Evolutionary conservation across 2,797 vertebrate species (phyloP).

Genomic region (Mormyrops attenuatus): DNA sequence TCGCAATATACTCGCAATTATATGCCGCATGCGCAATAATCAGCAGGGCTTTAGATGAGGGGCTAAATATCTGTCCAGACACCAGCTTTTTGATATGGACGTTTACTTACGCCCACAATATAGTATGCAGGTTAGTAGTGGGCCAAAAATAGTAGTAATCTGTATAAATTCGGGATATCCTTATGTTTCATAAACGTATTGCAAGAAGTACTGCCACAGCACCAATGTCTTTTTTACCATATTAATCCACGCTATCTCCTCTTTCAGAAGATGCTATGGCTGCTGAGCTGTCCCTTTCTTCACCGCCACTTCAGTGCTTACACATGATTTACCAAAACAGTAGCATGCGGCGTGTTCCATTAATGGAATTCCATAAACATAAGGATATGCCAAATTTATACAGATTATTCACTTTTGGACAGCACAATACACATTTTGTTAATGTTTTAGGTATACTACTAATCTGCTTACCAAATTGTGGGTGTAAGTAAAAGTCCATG

Average conservation of each 20-base stretch:
- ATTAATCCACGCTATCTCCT: not conserved
- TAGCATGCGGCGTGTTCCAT: not conserved
- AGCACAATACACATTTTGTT: not conserved
- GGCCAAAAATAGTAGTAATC: not conserved
- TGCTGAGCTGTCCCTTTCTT: not conserved
- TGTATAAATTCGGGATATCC: not conserved
- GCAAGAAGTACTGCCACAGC: not conserved
- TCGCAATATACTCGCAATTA: not conserved
- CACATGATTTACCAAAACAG: not conserved
- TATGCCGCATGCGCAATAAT: not conserved
- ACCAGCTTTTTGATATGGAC: not conserved
- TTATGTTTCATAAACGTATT: not conserved
- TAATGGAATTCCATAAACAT: not conserved
- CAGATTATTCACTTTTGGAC: not conserved
- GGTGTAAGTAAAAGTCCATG: not conserved
- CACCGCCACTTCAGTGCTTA: not conserved
- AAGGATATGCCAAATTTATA: not conserved
- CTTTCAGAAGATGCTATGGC: not conserved
- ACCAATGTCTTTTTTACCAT: not conserved
- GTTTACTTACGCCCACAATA: not conserved
- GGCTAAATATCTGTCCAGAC: not conserved
- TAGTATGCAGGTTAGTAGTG: not conserved
- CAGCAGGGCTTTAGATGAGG: not conserved
- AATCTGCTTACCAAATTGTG: not conserved
- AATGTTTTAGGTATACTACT: not conserved